phyloP scores from a whole-genome alignment of 2,888 invertebrate species.

The Lathronympha strigana region DNA sequence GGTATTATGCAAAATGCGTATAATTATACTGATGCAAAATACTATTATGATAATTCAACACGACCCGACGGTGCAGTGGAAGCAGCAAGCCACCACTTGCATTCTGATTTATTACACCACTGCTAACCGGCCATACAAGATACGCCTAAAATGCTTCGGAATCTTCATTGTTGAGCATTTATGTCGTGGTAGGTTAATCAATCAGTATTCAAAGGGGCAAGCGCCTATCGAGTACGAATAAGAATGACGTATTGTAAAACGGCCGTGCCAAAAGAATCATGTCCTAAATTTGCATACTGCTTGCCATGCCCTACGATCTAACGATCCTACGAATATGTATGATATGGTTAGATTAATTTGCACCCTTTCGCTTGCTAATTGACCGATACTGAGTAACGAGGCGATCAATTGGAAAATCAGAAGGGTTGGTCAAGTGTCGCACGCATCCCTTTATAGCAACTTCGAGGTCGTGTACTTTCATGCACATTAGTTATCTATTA shows the following conservation, averaged over 20 bases:
- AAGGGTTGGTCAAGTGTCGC: slow-evolving; percentile 55
- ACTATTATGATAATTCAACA: slow-evolving; percentile 67
- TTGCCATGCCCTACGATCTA: slow-evolving; percentile 14
- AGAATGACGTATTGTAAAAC: slow-evolving; percentile 71
- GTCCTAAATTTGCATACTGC: slow-evolving; percentile 47
- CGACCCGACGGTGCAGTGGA: slow-evolving; percentile 64
- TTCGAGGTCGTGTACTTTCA: slow-evolving; percentile 48
- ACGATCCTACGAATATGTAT: slow-evolving; percentile 30
- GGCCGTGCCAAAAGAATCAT: slow-evolving; percentile 66
- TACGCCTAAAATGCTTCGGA: slow-evolving; percentile 45
- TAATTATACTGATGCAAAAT: slow-evolving; percentile 47
- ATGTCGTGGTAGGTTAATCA: slow-evolving; percentile 52
- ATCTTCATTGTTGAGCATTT: slow-evolving; percentile 48
- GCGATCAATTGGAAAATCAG: slow-evolving; percentile 69
- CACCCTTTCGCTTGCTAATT: slow-evolving; percentile 41
- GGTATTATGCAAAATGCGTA: slow-evolving; percentile 29
- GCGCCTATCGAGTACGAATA: slow-evolving; percentile 62
- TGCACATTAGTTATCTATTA: slow-evolving; percentile 41
- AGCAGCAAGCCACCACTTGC: slow-evolving; percentile 65
- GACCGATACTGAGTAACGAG: slow-evolving; percentile 57
- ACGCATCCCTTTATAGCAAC: slow-evolving; percentile 54
- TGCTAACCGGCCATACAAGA: slow-evolving; percentile 58
- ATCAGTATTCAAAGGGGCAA: slow-evolving; percentile 72
- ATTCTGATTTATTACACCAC: slow-evolving; percentile 73
- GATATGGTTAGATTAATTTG: slow-evolving; percentile 32